Conservation (phyloP, 2,888 invertebrate species). For the Lathronympha strigana region DNA sequence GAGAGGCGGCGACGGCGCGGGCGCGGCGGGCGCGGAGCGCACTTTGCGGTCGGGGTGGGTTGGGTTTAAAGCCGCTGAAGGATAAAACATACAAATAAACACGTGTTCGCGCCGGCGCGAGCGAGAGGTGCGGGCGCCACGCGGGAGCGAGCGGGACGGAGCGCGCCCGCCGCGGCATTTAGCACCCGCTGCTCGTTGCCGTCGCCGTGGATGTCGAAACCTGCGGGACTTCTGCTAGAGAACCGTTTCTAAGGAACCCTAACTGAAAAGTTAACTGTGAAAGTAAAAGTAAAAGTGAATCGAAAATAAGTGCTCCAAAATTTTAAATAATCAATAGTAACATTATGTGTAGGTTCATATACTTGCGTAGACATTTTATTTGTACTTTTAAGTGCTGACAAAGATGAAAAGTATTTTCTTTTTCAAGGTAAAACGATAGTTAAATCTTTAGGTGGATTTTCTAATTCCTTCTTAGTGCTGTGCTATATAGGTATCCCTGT, state of each 20-base stretch:
- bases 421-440: too few relatives aligned
- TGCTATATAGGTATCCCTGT: too few relatives aligned
- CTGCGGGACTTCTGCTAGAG: conserved; percentile 24
- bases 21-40: conserved; percentile 84
- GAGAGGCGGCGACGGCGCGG: conserved; percentile 80
- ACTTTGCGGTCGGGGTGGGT: conserved; percentile 88
- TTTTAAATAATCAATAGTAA: background rate
- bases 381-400: too few relatives aligned
- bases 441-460: too few relatives aligned
- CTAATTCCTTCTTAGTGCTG: too few relatives aligned
- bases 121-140: conserved; percentile 73
- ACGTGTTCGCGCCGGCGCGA: conserved; percentile 86
- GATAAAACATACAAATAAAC: conserved; percentile 86
- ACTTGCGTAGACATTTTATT: too few relatives aligned
- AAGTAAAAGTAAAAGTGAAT: conserved; percentile 36
- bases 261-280: conserved; percentile 16
- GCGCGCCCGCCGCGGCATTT: conserved; percentile 79
- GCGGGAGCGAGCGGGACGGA: conserved; percentile 75
- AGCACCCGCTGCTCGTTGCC: conserved; percentile 67
- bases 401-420: too few relatives aligned
- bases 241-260: conserved; percentile 5
- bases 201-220: conserved; percentile 47
- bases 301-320: conserved; percentile 9
- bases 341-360: background rate
- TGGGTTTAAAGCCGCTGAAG: conserved; percentile 87